Base-by-base conservation (phyloP, 2,888 invertebrate genomes). In the Drosophila colorata region DNA sequence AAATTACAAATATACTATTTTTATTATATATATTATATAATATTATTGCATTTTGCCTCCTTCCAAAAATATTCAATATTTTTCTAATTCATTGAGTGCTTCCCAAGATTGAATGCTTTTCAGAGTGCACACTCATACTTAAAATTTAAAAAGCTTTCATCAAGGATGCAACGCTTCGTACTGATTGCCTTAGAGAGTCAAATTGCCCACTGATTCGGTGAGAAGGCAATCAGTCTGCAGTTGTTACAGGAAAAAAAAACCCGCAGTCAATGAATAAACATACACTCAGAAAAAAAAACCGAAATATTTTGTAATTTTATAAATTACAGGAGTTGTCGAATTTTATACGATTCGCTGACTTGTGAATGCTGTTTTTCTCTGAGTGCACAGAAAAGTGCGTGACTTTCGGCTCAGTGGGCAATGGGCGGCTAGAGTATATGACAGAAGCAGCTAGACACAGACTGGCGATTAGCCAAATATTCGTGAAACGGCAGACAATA, bases 221-320 rank as follows among this genome's bases (percentile, higher is more conserved):
- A 25, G 46, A 56, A 58, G 60, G 69, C 67, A 82, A 82, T 86
- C 86, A 85, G 58, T 48, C 40, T 43, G 41, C 40, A 61, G 61
- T 69, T 67, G 59, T 61, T 47, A 60, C n/a, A 65, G 57, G 52
- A 25, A 63, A 61, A 49, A 51, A 71, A 72, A 52, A n/a, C n/a
- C 58, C 60, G 66, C 55, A 71, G 16, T 43, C 61, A 58, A 40
- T 55, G 37, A 40, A 68, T 43, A 38, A 51, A 43, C 25, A 47
- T 37, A 53, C 35, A 38, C 9, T 28, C 2, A 28, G 9, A 28
- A 9, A 28, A 28, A 28, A 20, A 20, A 20, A 20, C 4, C 9
- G 9, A 28, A 28, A 28, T 2, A 9, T 9, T 2, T 9, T 20
- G 20, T 4, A 0, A 2, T 9, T 28, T 28, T 28, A 25, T 28